Base-by-base conservation (phyloP, 92 coral and sea anemone species). In the Paragorgia papillata region DNA sequence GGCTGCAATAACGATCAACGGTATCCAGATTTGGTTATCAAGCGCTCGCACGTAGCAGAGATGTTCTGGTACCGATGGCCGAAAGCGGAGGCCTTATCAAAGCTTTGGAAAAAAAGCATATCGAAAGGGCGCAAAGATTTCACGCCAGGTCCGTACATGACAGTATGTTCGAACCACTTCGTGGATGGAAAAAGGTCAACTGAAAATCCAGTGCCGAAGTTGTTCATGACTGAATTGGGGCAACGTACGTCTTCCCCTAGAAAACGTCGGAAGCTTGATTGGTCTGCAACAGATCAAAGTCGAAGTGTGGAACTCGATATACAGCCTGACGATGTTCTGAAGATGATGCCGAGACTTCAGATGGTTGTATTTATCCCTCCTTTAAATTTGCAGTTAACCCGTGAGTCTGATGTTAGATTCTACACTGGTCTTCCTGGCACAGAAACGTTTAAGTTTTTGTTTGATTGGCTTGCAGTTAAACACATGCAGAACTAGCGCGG, bases 401-500 rank as follows among this genome's bases (percentile, higher is more conserved):
- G 82, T 29, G 89, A 73, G 41, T 50, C 53, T 13, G 83, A 82
- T 57, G 80, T 82, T 7, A 75, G 57, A 44, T 67, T 70, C 22
- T 76, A 31, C 75, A 86, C 90, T 32, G 90, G 86, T 37, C 69
- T 85, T 1, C 82, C 81, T 51, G 67, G 76, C 12, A 71, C 68
- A 8, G 62, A 73, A 62, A 58, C 75, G n/a, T n/a, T n/a, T n/a
- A n/a, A n/a, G n/a, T 15, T 87, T 87, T 60, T 84, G 48, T 88
- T 88, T 51, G 85, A 46, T 41, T 48, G 82, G 74, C 65, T 79
- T 32, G 53, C 66, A 24, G 60, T 32, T 67, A 86, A 60, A 32
- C 54, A 54, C 57, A 86, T 83, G 90, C 92, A 86, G 37, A 79
- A 86, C 69, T 83, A 90, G 90, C 29, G 88, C 37, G 88, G 93